These are phyloP conservation scores for Podilymbus podiceps DNA, from an alignment of 2,113 vertebrate genomes.

Conservation along the genomic window DNA sequence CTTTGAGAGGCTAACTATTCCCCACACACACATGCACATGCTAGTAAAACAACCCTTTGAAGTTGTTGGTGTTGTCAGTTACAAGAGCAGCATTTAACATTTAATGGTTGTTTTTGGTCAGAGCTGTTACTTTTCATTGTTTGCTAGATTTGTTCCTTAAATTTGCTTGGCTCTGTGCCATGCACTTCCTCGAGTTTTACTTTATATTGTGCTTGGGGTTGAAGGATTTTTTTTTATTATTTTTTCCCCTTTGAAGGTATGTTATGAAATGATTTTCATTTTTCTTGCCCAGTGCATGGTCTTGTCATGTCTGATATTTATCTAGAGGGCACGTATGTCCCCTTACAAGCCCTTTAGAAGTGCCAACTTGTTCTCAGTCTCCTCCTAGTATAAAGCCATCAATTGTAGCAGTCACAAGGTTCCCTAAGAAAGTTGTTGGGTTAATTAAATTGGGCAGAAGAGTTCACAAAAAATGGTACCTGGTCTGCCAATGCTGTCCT, in stretches of 20 bases:
- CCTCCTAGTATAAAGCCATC: background rate
- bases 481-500: background rate
- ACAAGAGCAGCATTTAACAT: constrained; percentile 67
- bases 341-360: background rate
- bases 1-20: constrained; percentile 4
- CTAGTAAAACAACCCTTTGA: constrained; percentile 54
- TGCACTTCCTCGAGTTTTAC: background rate
- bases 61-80: constrained; percentile 58
- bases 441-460: background rate
- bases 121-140: constrained; percentile 70
- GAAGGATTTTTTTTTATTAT: background rate
- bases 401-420: background rate
- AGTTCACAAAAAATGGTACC: background rate
- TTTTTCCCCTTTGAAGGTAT: background rate
- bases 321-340: background rate
- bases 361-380: background rate
- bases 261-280: background rate
- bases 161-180: constrained; percentile 55
- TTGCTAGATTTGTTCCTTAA: constrained; percentile 62
- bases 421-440: background rate
- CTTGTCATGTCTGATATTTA: background rate
- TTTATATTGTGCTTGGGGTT: constrained; percentile 26
- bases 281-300: background rate
- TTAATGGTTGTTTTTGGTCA: constrained; percentile 62
- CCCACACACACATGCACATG: background rate